Evolutionary conservation across 2,113 vertebrate genomes (phyloP).

Genomic region (Asarcornis scutulata): DNA sequence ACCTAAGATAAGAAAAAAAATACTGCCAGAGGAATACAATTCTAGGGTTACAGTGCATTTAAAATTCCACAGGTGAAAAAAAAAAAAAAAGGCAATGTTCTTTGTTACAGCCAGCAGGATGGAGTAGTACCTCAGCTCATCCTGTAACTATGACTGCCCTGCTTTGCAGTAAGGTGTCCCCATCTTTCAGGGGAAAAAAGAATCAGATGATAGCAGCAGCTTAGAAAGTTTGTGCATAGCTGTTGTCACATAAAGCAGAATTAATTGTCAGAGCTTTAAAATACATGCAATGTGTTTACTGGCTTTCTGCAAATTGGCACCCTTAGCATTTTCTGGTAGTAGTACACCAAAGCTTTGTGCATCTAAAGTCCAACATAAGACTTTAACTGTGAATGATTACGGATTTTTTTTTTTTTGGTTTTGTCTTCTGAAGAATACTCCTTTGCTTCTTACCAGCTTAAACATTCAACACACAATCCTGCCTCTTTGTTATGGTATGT

Average conservation of each 20-base stretch:
- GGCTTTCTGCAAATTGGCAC: background rate
- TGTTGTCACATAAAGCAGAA: background rate
- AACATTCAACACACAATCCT: background rate
- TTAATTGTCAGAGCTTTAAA: background rate
- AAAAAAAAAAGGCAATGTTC: background rate
- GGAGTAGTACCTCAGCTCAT: background rate
- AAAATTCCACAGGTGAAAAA: background rate
- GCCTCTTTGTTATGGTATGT: background rate
- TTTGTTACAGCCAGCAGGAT: background rate
- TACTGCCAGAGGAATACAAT: background rate
- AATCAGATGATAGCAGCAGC: background rate
- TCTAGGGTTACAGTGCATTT: background rate
- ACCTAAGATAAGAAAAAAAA: background rate
- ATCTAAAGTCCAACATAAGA: background rate
- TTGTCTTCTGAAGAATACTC: background rate
- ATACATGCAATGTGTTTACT: background rate
- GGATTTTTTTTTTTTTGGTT: background rate
- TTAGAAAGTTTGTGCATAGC: background rate
- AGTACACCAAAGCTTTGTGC: rapidly evolving
- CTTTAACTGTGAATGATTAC: background rate
- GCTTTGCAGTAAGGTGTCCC: background rate
- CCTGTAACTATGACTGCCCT: background rate
- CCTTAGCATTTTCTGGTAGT: background rate
- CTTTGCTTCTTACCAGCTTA: background rate
- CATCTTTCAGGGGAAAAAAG: background rate